Base-by-base conservation (phyloP, 2,888 invertebrate genomes). In the Tipula vernalis region DNA sequence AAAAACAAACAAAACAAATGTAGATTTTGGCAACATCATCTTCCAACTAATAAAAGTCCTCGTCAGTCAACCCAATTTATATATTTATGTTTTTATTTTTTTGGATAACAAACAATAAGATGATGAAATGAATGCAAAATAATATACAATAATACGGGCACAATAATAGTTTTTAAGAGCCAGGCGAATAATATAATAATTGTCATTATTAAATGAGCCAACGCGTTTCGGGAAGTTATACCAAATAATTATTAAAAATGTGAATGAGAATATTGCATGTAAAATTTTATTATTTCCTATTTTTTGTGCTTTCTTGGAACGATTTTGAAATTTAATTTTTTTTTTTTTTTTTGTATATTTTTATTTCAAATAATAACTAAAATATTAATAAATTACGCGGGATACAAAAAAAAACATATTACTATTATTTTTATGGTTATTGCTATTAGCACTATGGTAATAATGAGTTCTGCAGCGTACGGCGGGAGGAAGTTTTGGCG, bases 151-250 rank as follows among this genome's bases (percentile, higher is more conserved):
- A 51, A 51, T 51, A 51, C 51, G 51, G 28, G 15, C 71, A 71
- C 71, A 71, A 71, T 71, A 71, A 71, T 71, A 71, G 71, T 71
- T 71, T 71, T 71, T 71, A 71, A 71, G 71, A 71, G 71, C 71
- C 71, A 71, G 71, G 71, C 71, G 71, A 71, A 71, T 71, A 71
- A 71, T 71, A 71, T 71, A 71, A 71, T 71, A 28, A 71, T 71
- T 71, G 28, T 71, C 71, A 71, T 71, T 71, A 71, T 71, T 71
- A 71, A 71, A 71, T 71, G 71, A 71, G 71, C 71, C 71, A 71
- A 71, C 71, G 71, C 71, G 71, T 71, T 71, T 71, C 71, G 71
- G 71, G 71, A 71, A 71, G 71, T 10, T 71, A 28, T 71, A 71
- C 28, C 18, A 18, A 51, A 71, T 28, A 71, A 71, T 71, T 71